A percentile compares a stretch with the other conserved stretches of the same genome.
Evolutionary conservation across 2,797 vertebrate genomes (phyloP).

Genomic region (Halcyon chelicuti): DNA sequence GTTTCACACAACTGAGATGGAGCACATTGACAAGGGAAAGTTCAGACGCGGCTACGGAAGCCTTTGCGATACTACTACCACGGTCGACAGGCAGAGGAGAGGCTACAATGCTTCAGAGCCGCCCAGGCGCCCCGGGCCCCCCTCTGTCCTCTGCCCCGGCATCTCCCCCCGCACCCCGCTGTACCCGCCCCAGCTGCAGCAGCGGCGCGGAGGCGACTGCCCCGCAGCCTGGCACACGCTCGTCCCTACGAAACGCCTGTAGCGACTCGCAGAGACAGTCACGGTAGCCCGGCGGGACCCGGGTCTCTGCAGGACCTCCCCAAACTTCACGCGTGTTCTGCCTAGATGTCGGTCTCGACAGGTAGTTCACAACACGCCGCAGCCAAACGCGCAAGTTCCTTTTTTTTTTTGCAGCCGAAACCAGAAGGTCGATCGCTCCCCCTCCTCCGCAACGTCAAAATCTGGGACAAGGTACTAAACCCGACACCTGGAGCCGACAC

Average conservation of each 20-base stretch:
- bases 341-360: neutral
- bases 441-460: neutral
- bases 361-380: neutral
- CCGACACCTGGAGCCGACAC: neutral
- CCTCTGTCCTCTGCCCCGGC: neutral
- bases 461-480: neutral
- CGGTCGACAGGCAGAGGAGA: neutral
- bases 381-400: neutral
- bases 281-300: neutral
- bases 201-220: neutral
- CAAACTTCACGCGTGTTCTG: neutral
- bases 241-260: neutral
- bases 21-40: neutral
- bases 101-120: neutral
- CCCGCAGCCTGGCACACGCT: neutral
- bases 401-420: neutral
- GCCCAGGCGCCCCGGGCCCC: neutral
- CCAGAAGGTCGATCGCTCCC: neutral
- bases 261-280: neutral
- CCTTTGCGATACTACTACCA: rapidly evolving
- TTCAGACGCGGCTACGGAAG: neutral
- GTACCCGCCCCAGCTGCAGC: neutral
- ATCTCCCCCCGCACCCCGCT: neutral
- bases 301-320: neutral
- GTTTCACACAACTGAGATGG: rapidly evolving